Evolutionary conservation across 1,140 invertebrate species (phyloP).

Genomic region (Hypothenemus hampei): DNA sequence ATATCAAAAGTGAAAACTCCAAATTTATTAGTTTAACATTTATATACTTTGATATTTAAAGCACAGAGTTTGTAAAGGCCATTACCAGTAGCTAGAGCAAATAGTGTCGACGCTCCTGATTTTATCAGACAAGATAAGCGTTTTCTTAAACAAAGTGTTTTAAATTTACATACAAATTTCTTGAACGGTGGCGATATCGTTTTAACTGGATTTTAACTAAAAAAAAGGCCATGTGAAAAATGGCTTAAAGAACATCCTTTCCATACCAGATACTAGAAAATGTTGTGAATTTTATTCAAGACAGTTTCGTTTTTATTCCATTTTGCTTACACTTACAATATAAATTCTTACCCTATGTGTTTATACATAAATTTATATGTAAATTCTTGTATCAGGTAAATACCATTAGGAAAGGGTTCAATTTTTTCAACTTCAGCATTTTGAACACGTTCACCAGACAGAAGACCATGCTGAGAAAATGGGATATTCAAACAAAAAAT

Average conservation of each 20-base stretch:
- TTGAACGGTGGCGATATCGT: neutral
- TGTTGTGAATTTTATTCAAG: too few relatives aligned
- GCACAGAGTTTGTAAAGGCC: too few relatives aligned
- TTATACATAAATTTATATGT: neutral
- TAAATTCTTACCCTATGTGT: too few relatives aligned
- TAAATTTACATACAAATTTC: conserved; percentile 1
- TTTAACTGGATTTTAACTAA: neutral
- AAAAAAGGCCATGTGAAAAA: neutral
- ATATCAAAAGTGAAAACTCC: too few relatives aligned
- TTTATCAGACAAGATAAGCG: neutral
- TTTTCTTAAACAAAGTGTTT: neutral
- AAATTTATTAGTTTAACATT: too few relatives aligned
- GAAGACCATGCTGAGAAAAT: conserved; percentile 1
- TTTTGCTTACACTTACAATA: too few relatives aligned
- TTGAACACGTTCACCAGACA: neutral
- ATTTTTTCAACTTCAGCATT: neutral
- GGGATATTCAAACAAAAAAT: conserved; percentile 9
- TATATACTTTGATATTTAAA: too few relatives aligned
- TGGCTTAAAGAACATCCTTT: neutral
- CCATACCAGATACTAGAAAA: too few relatives aligned
- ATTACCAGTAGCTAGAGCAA: too few relatives aligned
- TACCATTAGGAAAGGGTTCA: neutral
- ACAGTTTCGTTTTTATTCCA: too few relatives aligned
- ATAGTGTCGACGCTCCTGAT: too few relatives aligned
- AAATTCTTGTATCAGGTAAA: neutral